Evolutionary conservation across 1,140 invertebrate species (phyloP).

Genomic region (Bombus haemorrhoidalis): DNA sequence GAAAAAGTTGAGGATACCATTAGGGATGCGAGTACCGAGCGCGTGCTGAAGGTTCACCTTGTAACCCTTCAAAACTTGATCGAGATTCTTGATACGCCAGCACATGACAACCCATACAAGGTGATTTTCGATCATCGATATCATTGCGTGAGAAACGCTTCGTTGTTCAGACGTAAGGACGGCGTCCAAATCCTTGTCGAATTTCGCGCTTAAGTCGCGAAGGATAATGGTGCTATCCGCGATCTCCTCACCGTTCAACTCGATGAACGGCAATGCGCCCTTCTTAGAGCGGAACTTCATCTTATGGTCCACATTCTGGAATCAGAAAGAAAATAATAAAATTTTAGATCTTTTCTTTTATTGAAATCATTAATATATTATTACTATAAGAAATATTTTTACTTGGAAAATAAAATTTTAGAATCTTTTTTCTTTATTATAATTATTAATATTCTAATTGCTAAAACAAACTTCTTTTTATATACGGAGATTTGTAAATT

Average conservation of each 20-base stretch:
- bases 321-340: slow-evolving; percentile 39
- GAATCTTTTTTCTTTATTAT: too few relatives aligned
- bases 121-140: slow-evolving; percentile 97
- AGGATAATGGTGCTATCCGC: slow-evolving; percentile 95
- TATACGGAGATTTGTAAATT: too few relatives aligned
- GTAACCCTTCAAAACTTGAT: slow-evolving; percentile 93
- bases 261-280: slow-evolving; percentile 95
- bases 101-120: slow-evolving; percentile 93
- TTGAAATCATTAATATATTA: background rate
- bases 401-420: too few relatives aligned
- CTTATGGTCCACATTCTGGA: slow-evolving; percentile 97
- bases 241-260: slow-evolving; percentile 96
- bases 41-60: slow-evolving; percentile 95
- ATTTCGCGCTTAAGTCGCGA: slow-evolving; percentile 91
- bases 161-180: slow-evolving; percentile 91
- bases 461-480: too few relatives aligned
- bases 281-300: slow-evolving; percentile 96
- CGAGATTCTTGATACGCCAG: slow-evolving; percentile 94
- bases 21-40: slow-evolving; percentile 93
- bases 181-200: slow-evolving; percentile 92
- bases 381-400: background rate
- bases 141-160: slow-evolving; percentile 94
- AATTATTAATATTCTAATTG: too few relatives aligned
- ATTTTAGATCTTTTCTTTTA: background rate
- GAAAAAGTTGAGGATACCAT: slow-evolving; percentile 93